phyloP scores from a whole-genome alignment of 2,888 invertebrate genomes.

The Chamaedrilus cognettii region DNA sequence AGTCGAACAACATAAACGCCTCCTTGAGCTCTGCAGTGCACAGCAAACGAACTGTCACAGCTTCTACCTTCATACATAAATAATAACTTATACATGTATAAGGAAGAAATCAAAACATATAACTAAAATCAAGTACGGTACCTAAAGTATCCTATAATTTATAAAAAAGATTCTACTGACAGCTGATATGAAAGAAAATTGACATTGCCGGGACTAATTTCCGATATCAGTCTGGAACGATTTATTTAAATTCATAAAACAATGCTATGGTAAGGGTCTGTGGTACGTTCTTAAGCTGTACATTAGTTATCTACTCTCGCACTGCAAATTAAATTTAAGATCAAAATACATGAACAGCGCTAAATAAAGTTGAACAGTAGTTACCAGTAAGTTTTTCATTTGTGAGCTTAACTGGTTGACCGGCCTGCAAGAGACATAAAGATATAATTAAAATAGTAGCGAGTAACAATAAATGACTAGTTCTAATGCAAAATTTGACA shows the following conservation, averaged over 20 bases:
- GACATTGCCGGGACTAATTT: too few species aligned
- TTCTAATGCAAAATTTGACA: too few species aligned
- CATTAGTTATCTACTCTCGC: too few species aligned
- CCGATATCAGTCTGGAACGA: too few species aligned
- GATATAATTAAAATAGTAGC: too few species aligned
- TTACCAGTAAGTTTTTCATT: conserved; percentile 25
- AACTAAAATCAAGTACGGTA: conserved; percentile 1
- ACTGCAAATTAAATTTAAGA: too few species aligned
- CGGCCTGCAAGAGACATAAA: conserved; percentile 3
- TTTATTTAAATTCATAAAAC: too few species aligned
- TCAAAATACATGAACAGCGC: background rate
- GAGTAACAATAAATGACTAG: too few species aligned
- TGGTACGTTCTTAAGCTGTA: too few species aligned
- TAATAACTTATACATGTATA: background rate
- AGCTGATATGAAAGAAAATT: too few species aligned
- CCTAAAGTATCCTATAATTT: background rate
- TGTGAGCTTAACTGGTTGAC: conserved; percentile 18
- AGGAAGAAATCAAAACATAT: background rate
- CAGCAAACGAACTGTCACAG: conserved; percentile 1
- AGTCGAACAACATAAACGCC: conserved; percentile 38
- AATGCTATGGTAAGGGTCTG: too few species aligned
- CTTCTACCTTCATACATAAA: background rate
- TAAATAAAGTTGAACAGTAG: background rate
- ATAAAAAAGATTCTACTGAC: background rate
- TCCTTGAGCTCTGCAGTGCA: conserved; percentile 30